phyloP scores from a whole-genome alignment of 2,888 invertebrate genomes.

The Dicyrtoma fusca region DNA sequence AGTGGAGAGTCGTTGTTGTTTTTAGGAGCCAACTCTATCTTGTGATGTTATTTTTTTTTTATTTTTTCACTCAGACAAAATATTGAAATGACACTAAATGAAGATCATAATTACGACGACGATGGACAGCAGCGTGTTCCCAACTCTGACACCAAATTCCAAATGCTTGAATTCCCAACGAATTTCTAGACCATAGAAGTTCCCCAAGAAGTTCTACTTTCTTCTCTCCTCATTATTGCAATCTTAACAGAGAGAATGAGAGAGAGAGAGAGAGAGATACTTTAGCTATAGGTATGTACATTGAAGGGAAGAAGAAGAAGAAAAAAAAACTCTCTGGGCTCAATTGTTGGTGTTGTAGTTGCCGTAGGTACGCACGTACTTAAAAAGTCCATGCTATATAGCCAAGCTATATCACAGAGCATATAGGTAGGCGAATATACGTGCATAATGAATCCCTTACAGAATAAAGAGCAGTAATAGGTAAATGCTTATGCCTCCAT shows the following conservation, averaged over 20 bases:
- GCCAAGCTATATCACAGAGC: background rate
- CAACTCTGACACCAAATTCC: constrained; percentile 50
- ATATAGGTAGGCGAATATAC: background rate
- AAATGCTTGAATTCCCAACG: constrained; percentile 55
- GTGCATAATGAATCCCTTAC: background rate
- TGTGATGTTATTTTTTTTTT: background rate
- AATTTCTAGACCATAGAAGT: constrained; percentile 56
- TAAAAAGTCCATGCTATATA: background rate
- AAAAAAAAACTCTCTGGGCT: background rate
- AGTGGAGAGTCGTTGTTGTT: background rate
- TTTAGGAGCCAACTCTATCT: background rate
- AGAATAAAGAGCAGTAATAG: too few species aligned
- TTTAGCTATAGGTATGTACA: background rate
- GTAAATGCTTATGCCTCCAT: too few species aligned
- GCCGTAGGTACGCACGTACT: too few species aligned
- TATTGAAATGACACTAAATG: background rate
- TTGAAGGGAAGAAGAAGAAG: too few species aligned
- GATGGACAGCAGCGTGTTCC: constrained; percentile 32
- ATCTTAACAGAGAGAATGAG: constrained; percentile 19
- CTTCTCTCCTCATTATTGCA: constrained; percentile 51
- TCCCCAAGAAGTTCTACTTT: constrained; percentile 56
- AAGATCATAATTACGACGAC: constrained; percentile 16
- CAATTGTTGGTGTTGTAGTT: constrained; percentile 2
- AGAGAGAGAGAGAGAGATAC: constrained; percentile 2
- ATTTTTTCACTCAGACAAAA: constrained; percentile 4